A percentile compares a stretch with the other conserved stretches of the same genome.
Evolutionary conservation across 2,113 vertebrate genomes (phyloP).

Genomic region (Corythoichthys haematopterus): DNA sequence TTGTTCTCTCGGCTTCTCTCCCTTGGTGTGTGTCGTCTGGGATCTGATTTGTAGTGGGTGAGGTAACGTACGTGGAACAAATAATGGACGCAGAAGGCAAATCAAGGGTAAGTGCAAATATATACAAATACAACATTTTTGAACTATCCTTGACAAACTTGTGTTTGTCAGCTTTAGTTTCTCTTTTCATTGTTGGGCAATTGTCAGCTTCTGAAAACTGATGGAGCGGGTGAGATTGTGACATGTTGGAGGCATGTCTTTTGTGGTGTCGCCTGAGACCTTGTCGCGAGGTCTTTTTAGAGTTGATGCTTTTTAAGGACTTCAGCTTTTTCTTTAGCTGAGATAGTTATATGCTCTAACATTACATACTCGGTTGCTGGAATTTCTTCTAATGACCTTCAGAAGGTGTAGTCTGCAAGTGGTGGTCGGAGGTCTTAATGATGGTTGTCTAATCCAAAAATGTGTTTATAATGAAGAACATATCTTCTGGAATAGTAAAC

Average conservation of each 20-base stretch:
- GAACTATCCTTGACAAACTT: constrained; percentile 70
- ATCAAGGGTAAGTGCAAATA: constrained; percentile 99
- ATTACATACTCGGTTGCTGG: constrained; percentile 55
- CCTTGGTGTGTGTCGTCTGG: constrained; percentile 99
- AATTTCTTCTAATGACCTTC: constrained; percentile 53
- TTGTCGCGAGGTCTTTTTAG: constrained; percentile 55
- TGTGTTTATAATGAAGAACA: constrained; percentile 26
- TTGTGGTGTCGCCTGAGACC: constrained; percentile 58
- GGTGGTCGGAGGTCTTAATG: constrained; percentile 56
- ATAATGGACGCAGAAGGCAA: constrained; percentile 99
- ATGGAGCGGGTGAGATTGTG: constrained; percentile 58
- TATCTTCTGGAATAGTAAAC: constrained; percentile 40
- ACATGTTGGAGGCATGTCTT: constrained; percentile 49
- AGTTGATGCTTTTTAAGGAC: constrained; percentile 56
- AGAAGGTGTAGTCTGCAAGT: constrained; percentile 38
- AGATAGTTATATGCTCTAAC: constrained; percentile 51
- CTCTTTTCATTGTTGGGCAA: constrained; percentile 63
- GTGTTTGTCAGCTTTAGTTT: constrained; percentile 76
- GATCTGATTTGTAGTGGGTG: constrained; percentile 99
- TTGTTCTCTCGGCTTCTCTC: constrained; percentile 99
- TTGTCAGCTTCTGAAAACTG: constrained; percentile 55
- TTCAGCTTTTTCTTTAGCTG: constrained; percentile 58
- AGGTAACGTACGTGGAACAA: constrained; percentile 99
- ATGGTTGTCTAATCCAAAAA: constrained; percentile 48
- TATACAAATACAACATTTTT: constrained; percentile 59